Conservation (phyloP, 2,113 vertebrate species). For the Pelmatolapia mariae region DNA sequence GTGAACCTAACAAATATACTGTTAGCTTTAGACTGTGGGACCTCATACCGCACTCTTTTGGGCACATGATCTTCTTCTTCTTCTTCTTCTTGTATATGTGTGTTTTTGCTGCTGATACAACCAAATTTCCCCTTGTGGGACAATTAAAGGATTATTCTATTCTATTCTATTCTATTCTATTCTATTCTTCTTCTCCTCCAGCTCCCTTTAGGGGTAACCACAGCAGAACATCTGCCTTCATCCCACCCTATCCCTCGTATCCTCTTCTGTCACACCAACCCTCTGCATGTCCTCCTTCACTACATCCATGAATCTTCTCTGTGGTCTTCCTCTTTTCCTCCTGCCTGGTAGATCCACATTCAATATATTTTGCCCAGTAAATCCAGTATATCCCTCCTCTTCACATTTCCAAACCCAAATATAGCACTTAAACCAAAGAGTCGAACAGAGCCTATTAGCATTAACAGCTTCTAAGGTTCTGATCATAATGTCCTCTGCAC, state of each 20-base stretch:
- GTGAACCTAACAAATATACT: not conserved
- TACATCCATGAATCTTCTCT: not conserved
- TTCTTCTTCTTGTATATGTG: no score
- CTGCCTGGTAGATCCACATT: not conserved
- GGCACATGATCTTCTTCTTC: not conserved
- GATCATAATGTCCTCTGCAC: not conserved
- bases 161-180: no score
- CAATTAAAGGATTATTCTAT: no score
- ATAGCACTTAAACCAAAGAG: not conserved
- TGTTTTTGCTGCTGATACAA: no score
- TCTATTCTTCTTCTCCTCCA: not conserved
- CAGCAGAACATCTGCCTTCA: not conserved
- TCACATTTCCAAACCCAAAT: not conserved
- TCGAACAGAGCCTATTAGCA: not conserved
- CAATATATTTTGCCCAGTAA: not conserved
- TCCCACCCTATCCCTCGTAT: not conserved
- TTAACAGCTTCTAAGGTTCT: not conserved
- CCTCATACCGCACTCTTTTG: not conserved
- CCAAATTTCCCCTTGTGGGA: no score
- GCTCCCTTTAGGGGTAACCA: not conserved
- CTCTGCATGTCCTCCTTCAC: not conserved
- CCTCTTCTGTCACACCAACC: not conserved
- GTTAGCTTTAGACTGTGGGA: not conserved
- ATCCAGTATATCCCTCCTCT: not conserved
- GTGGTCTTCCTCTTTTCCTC: not conserved